Percentiles rank a stretch among this genome's conserved stretches.
Evolutionary conservation across 2,113 vertebrate species (phyloP).

Genomic region (Phylloscopus trochiloides): DNA sequence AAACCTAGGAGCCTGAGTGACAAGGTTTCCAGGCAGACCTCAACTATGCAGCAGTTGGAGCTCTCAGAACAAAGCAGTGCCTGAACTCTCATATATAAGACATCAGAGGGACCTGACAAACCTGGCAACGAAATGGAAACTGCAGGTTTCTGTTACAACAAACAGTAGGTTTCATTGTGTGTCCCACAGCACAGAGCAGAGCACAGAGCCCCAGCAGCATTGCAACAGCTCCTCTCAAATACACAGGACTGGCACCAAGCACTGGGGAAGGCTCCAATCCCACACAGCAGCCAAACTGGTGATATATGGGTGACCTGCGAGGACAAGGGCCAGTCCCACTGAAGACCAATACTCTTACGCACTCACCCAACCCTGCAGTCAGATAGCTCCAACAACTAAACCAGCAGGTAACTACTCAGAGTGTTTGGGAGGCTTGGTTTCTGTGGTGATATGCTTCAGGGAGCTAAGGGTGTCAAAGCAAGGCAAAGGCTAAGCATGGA

Average conservation of each 20-base stretch:
- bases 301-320: accelerated
- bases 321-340: not conserved
- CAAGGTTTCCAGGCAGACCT: not conserved
- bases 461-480: not conserved
- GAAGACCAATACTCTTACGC: accelerated
- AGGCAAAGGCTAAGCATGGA: not conserved
- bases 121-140: not conserved
- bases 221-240: not conserved
- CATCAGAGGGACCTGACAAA: not conserved
- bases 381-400: not conserved
- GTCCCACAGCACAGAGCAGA: accelerated
- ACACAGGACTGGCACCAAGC: not conserved
- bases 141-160: not conserved
- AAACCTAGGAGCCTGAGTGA: not conserved
- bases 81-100: not conserved
- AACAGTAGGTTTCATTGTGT: not conserved
- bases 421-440: not conserved
- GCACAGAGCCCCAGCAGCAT: not conserved
- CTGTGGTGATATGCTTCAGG: not conserved
- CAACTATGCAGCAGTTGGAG: not conserved
- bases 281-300: accelerated
- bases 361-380: not conserved
- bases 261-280: not conserved
- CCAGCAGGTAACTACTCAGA: not conserved
- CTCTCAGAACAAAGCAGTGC: not conserved